Evolutionary conservation across 2,113 vertebrate species (phyloP), one percentile per base, ranked within the genome.

Genomic region (Saccopteryx bilineata): DNA sequence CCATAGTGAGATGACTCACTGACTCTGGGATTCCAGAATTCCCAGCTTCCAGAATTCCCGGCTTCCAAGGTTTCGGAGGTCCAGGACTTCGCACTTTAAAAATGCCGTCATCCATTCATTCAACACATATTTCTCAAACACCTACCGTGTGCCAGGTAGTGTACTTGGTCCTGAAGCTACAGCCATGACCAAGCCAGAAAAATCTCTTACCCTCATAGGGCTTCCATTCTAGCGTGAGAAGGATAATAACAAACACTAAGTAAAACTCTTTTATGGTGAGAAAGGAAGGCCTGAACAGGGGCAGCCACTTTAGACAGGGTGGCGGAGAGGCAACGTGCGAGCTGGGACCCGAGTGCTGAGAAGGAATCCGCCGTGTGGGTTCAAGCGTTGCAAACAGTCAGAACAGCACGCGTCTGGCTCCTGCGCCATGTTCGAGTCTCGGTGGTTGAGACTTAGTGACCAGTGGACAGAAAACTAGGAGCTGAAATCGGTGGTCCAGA

Each of bases 401-500:
- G 56, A 90, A 63, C 9, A 71, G 72, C 61, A 63, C 0, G 9
- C 61, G 72, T 52, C 24, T 11, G 63, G 87, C 63, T 56, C 90
- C 74, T 26, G 61, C 0, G 46, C 87, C 74, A 15, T 21, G 54
- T 82, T 19, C 12, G 33, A 83, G 24, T 9, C 17, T 11, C 2
- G 9, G 85, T 48, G 18, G 19, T 50, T 72, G 71, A 26, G 50
- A 75, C 61, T 68, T 65, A 10, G 31, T 31, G 85, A 81, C 71
- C 54, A 2, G 18, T 0, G 39, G 87, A 83, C 69, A 91, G 86
- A 48, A 84, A 48, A 79, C 46, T 15, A 48, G 23, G 76, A 9
- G 90, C 61, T 26, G 87, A 56, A 83, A 87, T 90, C 56, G 74
- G 92, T 26, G 87, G 93, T 72, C 52, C 10, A 60, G 74, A 50